Conservation (phyloP, 2,113 vertebrate species). For the Ameiurus melas region DNA sequence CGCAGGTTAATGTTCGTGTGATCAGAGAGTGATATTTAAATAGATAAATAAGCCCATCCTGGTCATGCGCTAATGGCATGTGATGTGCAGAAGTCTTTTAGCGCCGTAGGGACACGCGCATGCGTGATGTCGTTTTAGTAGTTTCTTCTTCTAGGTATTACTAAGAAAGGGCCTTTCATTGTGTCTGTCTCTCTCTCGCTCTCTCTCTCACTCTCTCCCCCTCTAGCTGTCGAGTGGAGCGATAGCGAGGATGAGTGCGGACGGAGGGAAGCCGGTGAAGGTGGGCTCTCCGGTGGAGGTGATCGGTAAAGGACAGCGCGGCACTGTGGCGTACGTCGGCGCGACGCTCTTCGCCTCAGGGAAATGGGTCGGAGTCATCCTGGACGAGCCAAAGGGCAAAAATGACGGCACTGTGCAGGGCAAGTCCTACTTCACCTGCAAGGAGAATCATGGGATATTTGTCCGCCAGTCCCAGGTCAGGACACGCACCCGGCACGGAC, state of each 20-base stretch:
- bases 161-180: not conserved
- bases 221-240: conserved; percentile 13
- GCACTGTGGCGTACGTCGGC: conserved; percentile 93
- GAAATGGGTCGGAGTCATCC: conserved; percentile 96
- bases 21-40: not conserved
- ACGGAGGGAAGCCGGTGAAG: conserved; percentile 79
- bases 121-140: not conserved
- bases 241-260: conserved; percentile 84
- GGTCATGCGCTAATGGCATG: conserved; percentile 15
- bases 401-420: conserved; percentile 96
- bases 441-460: conserved; percentile 93
- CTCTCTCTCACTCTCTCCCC: not conserved
- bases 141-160: not conserved
- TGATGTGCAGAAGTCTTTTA: conserved; percentile 19
- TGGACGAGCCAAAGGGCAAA: conserved; percentile 95
- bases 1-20: not conserved
- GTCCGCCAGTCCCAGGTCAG: conserved; percentile 93
- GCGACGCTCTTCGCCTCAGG: conserved; percentile 93
- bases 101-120: not conserved
- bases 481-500: too few relatives aligned
- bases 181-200: not conserved
- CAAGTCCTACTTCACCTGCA: conserved; percentile 91
- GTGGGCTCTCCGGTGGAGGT: conserved; percentile 94
- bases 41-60: not conserved
- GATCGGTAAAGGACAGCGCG: conserved; percentile 92